Conservation (phyloP, 1,140 invertebrate genomes). For the Halictus rubicundus region DNA sequence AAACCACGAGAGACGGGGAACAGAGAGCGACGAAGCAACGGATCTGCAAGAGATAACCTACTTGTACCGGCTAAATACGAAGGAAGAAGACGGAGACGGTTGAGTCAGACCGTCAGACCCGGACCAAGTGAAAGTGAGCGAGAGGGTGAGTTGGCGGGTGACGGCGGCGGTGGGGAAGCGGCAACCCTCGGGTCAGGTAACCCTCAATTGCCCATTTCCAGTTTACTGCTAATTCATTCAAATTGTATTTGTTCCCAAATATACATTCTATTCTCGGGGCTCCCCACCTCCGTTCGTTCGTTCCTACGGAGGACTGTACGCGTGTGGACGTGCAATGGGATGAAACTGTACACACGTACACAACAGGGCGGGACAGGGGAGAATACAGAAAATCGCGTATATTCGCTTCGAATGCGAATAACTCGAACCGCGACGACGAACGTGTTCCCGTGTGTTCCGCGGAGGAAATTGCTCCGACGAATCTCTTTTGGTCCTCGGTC, state of each 20-base stretch:
- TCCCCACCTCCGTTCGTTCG: slow-evolving; percentile 37
- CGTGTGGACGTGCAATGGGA: not conserved
- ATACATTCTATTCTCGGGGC: slow-evolving; percentile 65
- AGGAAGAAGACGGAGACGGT: not conserved
- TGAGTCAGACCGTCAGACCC: not conserved
- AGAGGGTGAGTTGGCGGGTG: slow-evolving; percentile 18
- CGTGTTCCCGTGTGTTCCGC: slow-evolving; percentile 15
- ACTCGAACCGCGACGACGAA: slow-evolving; percentile 20
- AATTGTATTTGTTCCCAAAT: slow-evolving; percentile 78
- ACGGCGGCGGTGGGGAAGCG: slow-evolving; percentile 26
- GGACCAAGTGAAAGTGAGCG: slow-evolving; percentile 31
- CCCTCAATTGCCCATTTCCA: slow-evolving; percentile 69
- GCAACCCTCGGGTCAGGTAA: slow-evolving; percentile 61
- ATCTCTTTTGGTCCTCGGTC: not conserved
- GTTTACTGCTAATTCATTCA: slow-evolving; percentile 79
- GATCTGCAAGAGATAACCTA: not conserved
- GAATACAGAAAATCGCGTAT: not conserved
- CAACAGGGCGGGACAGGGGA: not conserved
- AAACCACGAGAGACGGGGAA: slow-evolving; percentile 19
- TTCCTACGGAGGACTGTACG: not conserved
- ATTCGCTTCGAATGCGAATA: slow-evolving; percentile 10
- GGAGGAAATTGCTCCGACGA: slow-evolving; percentile 30
- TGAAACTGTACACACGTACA: not conserved
- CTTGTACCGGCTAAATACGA: not conserved
- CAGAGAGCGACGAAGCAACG: not conserved